Evolutionary conservation across 2,797 vertebrate genomes (phyloP).

Genomic region (Tapera naevia): DNA sequence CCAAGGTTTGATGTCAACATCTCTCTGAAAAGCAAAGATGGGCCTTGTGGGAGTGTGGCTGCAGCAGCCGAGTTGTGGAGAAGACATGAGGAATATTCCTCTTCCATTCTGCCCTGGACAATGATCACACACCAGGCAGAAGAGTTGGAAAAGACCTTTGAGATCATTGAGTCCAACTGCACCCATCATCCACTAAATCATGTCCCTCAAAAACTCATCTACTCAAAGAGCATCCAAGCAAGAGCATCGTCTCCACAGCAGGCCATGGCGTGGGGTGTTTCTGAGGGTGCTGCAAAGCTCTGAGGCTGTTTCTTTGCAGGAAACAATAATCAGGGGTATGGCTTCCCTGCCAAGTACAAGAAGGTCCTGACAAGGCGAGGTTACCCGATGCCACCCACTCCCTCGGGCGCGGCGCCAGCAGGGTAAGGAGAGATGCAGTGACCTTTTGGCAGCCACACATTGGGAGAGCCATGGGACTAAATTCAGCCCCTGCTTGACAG

Average conservation of each 20-base stretch:
- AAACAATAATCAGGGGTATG: not conserved
- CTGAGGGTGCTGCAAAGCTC: not conserved
- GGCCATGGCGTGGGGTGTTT: accelerated
- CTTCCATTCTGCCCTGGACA: no score
- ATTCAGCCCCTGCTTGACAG: not conserved
- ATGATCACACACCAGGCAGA: no score
- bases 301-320: not conserved
- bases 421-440: not conserved
- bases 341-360: not conserved
- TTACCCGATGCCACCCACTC: not conserved
- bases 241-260: accelerated
- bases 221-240: not conserved
- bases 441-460: not conserved
- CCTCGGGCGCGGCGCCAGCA: not conserved
- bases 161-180: no score
- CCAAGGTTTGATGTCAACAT: not conserved
- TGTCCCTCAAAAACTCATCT: no score
- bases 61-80: accelerated
- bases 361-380: not conserved
- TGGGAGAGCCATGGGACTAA: not conserved
- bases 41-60: accelerated
- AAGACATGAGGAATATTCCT: no score
- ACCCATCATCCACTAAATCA: no score
- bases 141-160: no score
- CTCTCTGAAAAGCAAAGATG: not conserved